phyloP scores from a whole-genome alignment of 2,113 vertebrate genomes.

The Taurulus bubalis region DNA sequence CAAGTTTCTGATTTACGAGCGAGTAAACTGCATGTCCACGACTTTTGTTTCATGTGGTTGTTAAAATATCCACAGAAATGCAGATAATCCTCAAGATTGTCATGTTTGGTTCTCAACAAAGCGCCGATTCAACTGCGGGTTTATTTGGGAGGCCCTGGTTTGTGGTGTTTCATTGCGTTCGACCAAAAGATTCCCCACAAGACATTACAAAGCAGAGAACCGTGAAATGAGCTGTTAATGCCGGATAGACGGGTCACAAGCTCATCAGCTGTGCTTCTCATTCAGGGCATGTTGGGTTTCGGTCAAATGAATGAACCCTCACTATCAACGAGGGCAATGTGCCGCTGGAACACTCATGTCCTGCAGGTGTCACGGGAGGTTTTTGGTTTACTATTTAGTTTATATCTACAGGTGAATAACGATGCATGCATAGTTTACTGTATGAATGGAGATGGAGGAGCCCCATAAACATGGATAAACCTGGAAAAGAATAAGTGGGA shows the following conservation, averaged over 20 bases:
- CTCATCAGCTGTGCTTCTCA: not conserved
- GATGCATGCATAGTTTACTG: too few species aligned
- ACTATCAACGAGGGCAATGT: too few species aligned
- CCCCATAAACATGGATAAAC: too few species aligned
- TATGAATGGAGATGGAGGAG: too few species aligned
- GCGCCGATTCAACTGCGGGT: not conserved
- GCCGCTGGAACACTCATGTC: too few species aligned
- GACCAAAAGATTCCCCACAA: not conserved
- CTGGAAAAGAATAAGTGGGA: too few species aligned
- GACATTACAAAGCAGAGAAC: too few species aligned
- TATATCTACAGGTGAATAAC: too few species aligned
- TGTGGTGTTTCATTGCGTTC: not conserved
- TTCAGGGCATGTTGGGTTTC: not conserved
- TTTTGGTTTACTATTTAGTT: too few species aligned
- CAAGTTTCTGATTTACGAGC: not conserved
- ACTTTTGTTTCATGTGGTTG: not conserved
- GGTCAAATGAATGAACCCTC: not conserved
- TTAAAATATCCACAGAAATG: not conserved
- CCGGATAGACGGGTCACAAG: too few species aligned
- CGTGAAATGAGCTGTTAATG: not conserved
- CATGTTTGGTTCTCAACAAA: not conserved
- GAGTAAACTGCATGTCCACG: not conserved
- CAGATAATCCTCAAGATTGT: not conserved
- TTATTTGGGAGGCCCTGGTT: not conserved
- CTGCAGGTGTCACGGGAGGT: too few species aligned